phyloP scores from a whole-genome alignment of 2,797 vertebrate genomes.

The Acridotheres tristis region DNA sequence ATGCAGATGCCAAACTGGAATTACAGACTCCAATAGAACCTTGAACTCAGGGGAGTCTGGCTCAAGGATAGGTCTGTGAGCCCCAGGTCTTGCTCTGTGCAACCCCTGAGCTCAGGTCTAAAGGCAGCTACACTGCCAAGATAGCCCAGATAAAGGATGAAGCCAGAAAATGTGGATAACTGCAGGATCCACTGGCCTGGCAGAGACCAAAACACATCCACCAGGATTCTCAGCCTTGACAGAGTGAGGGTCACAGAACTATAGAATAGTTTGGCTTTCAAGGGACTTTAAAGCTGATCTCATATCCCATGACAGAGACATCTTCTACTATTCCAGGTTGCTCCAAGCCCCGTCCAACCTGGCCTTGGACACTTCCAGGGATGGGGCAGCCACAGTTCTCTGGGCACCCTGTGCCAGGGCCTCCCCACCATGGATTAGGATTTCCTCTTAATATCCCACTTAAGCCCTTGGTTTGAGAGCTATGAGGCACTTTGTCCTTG shows the following conservation, averaged over 20 bases:
- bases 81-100: accelerated
- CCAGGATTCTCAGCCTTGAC: background rate
- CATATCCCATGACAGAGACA: background rate
- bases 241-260: background rate
- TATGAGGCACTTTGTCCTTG: accelerated
- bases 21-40: background rate
- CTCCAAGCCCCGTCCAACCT: accelerated
- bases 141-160: background rate
- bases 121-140: background rate
- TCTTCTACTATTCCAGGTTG: background rate
- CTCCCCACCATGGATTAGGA: background rate
- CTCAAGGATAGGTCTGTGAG: background rate
- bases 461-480: background rate
- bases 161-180: background rate
- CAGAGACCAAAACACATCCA: background rate
- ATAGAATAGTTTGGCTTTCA: background rate
- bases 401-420: background rate
- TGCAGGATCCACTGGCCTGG: background rate
- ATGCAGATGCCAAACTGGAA: background rate
- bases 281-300: background rate
- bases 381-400: background rate
- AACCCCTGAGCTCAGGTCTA: background rate
- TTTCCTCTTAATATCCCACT: background rate
- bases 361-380: background rate
- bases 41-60: background rate